These are phyloP conservation scores for Sarcophaga peregrina DNA, from an alignment of 1,140 invertebrate genomes.

Conservation along the genomic window DNA sequence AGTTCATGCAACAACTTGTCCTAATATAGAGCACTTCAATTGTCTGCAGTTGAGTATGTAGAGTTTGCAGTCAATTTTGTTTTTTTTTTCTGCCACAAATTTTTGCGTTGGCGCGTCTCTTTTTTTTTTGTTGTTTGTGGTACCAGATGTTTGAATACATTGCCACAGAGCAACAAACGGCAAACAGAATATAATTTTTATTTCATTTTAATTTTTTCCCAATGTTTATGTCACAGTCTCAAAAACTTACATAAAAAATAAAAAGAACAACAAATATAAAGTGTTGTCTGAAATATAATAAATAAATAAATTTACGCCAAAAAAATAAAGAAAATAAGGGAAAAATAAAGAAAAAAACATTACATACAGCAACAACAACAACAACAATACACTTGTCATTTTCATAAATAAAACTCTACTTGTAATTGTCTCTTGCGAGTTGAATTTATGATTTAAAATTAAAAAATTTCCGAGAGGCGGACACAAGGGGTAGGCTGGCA, in stretches of 20 bases:
- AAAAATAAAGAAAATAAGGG: too few relatives aligned
- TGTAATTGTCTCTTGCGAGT: conserved; percentile 31
- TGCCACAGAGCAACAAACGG: background rate
- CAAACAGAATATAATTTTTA: conserved; percentile 8
- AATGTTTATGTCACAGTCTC: conserved; percentile 22
- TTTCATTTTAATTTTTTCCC: conserved; percentile 7
- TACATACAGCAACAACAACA: conserved; percentile 5
- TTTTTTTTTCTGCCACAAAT: conserved; percentile 7
- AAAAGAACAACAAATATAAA: background rate
- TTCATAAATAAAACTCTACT: conserved; percentile 40
- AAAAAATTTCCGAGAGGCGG: background rate
- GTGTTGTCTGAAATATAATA: background rate
- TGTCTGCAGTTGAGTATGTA: conserved; percentile 1
- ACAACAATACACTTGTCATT: conserved; percentile 32
- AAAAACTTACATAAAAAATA: background rate
- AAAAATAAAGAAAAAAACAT: too few relatives aligned
- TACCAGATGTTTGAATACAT: conserved; percentile 15
- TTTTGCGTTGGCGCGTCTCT: conserved; percentile 26
- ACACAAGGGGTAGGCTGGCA: background rate
- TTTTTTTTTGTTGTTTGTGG: conserved; percentile 10
- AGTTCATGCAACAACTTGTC: background rate
- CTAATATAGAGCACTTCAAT: background rate
- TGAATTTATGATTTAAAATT: conserved; percentile 34
- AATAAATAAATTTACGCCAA: conserved; percentile 5
- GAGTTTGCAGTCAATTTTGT: conserved; percentile 44